phyloP scores from a whole-genome alignment of 2,113 vertebrate genomes.

The Eptesicus fuscus region DNA sequence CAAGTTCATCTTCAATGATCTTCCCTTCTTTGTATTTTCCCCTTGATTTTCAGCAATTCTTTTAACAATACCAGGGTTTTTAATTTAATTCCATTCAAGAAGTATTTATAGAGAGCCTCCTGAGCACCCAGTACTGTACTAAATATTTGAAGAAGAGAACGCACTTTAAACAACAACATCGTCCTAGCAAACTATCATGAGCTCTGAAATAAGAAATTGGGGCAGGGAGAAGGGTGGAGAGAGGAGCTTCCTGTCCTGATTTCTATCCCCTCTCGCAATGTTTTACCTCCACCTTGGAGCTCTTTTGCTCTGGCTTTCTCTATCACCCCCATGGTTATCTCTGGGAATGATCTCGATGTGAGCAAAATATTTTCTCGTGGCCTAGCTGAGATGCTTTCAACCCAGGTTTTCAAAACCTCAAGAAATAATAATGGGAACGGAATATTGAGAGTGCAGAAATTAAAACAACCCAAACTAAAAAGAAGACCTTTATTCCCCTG shows the following conservation, averaged over 20 bases:
- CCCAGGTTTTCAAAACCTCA: constrained; percentile 1
- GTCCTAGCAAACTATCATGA: background rate
- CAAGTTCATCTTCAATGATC: constrained; percentile 5
- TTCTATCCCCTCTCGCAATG: background rate
- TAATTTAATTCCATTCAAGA: constrained; percentile 25
- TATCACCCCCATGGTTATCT: background rate
- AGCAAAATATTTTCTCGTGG: background rate
- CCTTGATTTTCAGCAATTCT: background rate
- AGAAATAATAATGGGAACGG: constrained; percentile 23
- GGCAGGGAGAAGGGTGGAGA: background rate
- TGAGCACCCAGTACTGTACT: background rate
- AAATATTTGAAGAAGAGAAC: background rate
- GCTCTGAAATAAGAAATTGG: background rate
- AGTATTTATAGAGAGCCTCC: background rate
- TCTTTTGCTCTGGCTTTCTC: background rate
- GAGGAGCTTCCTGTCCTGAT: background rate
- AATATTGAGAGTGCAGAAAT: background rate
- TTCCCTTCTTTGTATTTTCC: background rate
- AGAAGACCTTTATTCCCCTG: background rate
- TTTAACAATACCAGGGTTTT: background rate
- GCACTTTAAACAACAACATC: background rate
- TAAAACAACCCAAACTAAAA: constrained; percentile 8
- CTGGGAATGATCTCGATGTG: background rate
- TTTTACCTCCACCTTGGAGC: background rate
- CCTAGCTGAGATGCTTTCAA: background rate